Evolutionary conservation across 2,113 vertebrate genomes (phyloP).

Genomic region (Psammodynastes pulverulentus): DNA sequence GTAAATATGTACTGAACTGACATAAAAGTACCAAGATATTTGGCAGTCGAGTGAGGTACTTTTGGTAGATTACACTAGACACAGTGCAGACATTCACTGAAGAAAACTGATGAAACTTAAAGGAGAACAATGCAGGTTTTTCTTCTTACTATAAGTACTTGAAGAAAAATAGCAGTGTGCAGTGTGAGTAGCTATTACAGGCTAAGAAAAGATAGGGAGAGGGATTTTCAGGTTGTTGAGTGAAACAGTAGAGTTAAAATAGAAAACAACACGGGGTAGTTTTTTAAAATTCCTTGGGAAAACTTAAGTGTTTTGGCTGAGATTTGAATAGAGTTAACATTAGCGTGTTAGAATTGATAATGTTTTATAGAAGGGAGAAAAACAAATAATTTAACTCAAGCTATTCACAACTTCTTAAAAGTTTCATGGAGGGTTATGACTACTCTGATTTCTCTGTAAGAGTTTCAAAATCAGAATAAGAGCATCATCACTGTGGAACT

Average conservation of each 20-base stretch:
- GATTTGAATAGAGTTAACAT: not conserved
- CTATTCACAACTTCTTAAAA: not conserved
- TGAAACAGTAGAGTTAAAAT: not conserved
- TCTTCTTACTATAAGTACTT: not conserved
- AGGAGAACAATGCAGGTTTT: not conserved
- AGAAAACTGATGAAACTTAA: not conserved
- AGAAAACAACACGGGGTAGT: not conserved
- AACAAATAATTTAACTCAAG: not conserved
- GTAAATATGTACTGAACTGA: not conserved
- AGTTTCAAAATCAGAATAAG: not conserved
- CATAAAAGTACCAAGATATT: not conserved
- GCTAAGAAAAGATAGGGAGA: not conserved
- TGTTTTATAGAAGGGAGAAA: not conserved
- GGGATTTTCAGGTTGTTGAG: not conserved
- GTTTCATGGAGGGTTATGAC: not conserved
- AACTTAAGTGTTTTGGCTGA: not conserved
- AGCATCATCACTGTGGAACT: not conserved
- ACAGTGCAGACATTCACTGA: not conserved
- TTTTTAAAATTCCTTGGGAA: not conserved
- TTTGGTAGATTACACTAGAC: not conserved
- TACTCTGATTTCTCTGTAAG: not conserved
- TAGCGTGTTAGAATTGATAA: not conserved
- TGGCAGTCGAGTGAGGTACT: not conserved
- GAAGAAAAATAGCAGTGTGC: not conserved
- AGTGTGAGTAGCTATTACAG: not conserved